phyloP scores from a whole-genome alignment of 2,113 vertebrate genomes.

The Emydura subglobosa region DNA sequence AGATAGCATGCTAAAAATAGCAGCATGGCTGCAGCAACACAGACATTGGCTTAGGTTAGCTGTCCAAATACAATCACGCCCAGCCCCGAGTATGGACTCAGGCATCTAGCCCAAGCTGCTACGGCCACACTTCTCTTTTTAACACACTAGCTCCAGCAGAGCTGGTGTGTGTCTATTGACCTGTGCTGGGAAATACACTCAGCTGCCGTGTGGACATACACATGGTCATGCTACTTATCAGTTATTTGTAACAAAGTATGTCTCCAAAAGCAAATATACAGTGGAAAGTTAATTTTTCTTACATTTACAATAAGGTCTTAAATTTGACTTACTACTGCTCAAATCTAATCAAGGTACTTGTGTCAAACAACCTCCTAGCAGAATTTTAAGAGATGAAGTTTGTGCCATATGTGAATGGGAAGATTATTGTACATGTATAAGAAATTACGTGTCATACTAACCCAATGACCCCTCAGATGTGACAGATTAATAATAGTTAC shows the following conservation, averaged over 20 bases:
- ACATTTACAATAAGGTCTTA: neutral
- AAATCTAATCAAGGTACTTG: neutral
- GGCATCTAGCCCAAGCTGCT: neutral
- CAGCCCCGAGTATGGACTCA: neutral
- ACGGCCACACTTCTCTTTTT: neutral
- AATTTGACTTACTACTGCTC: neutral
- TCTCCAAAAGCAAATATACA: neutral
- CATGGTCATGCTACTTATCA: neutral
- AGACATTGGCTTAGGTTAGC: neutral
- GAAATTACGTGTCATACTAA: neutral
- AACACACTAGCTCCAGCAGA: neutral
- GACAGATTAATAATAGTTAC: neutral
- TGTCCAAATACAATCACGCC: neutral
- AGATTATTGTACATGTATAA: rapidly evolving
- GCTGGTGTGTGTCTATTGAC: neutral
- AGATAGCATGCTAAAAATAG: too few relatives aligned
- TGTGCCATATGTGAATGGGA: rapidly evolving
- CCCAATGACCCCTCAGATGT: too few relatives aligned
- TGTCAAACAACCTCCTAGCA: neutral
- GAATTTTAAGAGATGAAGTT: neutral
- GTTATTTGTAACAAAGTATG: rapidly evolving
- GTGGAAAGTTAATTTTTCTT: neutral
- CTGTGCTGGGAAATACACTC: neutral
- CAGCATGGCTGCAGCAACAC: too few relatives aligned
- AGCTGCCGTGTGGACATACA: neutral